Evolutionary conservation across 2,797 vertebrate species (phyloP), one percentile per base, ranked within the genome.

Genomic region (Setipinna tenuifilis): DNA sequence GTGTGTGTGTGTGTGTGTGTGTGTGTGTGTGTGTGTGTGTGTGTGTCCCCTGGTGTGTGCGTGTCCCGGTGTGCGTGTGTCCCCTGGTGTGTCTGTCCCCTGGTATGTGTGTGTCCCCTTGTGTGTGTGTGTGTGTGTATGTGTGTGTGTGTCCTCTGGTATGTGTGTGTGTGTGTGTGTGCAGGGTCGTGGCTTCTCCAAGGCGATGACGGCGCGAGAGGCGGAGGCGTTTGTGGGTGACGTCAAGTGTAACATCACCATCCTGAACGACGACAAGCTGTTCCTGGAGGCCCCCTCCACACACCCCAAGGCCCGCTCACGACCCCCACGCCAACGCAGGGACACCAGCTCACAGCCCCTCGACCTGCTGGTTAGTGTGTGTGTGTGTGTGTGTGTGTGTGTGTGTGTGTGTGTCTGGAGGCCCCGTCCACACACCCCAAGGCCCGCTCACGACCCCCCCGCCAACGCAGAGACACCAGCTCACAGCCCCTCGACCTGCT

Each of bases 151-250:
- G 58, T 59, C 46, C 4, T 61, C 9, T 61, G 58, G 61, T 54
- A 7, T 54, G 50, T 14, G 50, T 54, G 50, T 54, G 50, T 14
- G 23, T 2, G 14, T 17, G 6, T 25, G 28, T 12, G 1, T 71
- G 2, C 91, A 99, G 98, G 98, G 98, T 75, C 95, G 91, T 85
- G 97, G 97, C 28, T 96, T 99, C 88, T 92, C 96, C 92, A 97
- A 96, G 91, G 98, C 97, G 0, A 99, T 98, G 96, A 98, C 98
- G 0, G 95, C 95, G 25, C 92, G 93, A 0, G 98, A 99, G 93
- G 98, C 97, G 0, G 91, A 96, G 91, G 98, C 97, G 0, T 99
- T 97, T 57, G 97, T 99, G 12, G 98, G 98, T 0, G 96, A 97
- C 0, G 95, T 95, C 11, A 90, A 88, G 6, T 99, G 98, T 86